Evolutionary conservation across 2,888 invertebrate genomes (phyloP), one percentile per base, ranked within the genome.

Genomic region (Neoaliturus tenellus): DNA sequence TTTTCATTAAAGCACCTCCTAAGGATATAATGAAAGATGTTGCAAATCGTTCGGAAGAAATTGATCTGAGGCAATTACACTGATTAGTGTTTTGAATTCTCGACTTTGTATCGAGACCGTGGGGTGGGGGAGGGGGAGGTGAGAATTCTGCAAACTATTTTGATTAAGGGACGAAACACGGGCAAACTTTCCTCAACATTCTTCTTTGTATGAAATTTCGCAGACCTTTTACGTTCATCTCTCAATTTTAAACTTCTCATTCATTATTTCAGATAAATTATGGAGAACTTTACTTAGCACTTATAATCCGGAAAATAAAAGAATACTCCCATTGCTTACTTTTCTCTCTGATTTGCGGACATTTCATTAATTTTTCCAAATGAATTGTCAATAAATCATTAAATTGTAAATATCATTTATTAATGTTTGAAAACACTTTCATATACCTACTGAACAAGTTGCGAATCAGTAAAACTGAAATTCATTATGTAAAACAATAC

Each of bases 191-290:
- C 71, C 41, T 62, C 73, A 62, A 23, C 71, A 84, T 80, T 84
- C 80, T 44, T 71, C 71, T 71, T 84, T 84, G n/a, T 84, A 84
- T 81, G 81, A 84, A 84, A 84, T 81, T n/a, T 84, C 84, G 35
- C 78, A 41, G 81, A 71, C 69, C 81, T 84, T 81, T 73, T 62
- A 41, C 73, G 67, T 55, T 62, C 58, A 62, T 84, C 81, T 69
- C 83, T 83, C 58, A 83, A 81, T 83, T 80, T 33, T 28, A 83
- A 80, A 80, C 83, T 58, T 80, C 23, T 51, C 39, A n/a, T n/a
- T 81, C 35, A 48, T 17, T 48, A 3, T 48, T 48, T 14, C 4
- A 35, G 6, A 35, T 35, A 6, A 35, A 35, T 35, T 35, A 6
- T 35, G 10, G 35, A 35, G 35, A n/a, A n/a, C n/a, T n/a, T n/a